phyloP scores from a whole-genome alignment of 2,797 vertebrate species.

The Macrochelys suwanniensis region DNA sequence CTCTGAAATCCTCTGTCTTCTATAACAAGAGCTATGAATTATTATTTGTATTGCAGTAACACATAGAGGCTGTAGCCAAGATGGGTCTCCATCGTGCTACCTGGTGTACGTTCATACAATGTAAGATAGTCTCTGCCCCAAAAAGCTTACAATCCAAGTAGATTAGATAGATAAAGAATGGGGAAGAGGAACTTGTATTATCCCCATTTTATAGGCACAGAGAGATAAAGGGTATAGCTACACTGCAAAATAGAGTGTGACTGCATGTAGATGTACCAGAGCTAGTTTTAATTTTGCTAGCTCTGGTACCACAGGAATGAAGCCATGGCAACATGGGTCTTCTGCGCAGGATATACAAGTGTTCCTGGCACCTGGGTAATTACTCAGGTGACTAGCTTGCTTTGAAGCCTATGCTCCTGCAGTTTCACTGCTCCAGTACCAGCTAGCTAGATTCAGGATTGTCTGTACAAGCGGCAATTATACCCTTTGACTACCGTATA shows the following conservation, averaged over 20 bases:
- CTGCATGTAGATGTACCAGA: not conserved
- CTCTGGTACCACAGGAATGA: not conserved
- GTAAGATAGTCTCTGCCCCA: rapidly evolving
- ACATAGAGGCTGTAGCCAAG: not conserved
- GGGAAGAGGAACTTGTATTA: not conserved
- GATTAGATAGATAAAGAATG: not conserved
- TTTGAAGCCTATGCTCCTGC: not conserved
- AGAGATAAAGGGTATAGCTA: not conserved
- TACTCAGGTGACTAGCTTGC: not conserved
- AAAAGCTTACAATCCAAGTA: not conserved
- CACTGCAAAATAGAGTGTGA: not conserved
- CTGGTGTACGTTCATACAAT: not conserved
- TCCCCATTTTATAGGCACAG: slow-evolving; percentile 26
- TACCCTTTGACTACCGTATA: not conserved
- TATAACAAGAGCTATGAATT: not conserved
- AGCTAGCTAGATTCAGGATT: not conserved
- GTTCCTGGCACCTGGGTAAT: not conserved
- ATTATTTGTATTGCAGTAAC: not conserved
- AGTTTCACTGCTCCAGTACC: not conserved
- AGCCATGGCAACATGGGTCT: not conserved
- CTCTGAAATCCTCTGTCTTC: not conserved
- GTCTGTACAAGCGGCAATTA: not conserved
- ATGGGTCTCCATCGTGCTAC: not conserved
- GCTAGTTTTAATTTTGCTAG: not conserved
- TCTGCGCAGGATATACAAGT: not conserved